phyloP scores from a whole-genome alignment of 2,888 invertebrate species.

The Microplitis manilae region DNA sequence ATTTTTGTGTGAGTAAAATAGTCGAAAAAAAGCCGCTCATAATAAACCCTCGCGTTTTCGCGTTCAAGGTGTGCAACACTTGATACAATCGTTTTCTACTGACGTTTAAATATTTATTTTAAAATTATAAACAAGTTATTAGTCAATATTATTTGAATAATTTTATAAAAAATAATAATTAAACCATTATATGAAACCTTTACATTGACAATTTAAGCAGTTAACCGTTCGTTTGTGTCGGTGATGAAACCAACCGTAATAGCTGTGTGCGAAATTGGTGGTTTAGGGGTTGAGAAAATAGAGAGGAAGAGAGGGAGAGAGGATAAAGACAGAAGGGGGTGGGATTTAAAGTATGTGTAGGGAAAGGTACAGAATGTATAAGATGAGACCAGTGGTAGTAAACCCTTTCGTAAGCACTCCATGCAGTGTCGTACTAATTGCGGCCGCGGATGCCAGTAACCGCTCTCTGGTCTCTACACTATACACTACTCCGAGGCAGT shows the following conservation, averaged over 20 bases:
- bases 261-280: constrained; percentile 49
- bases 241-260: constrained; percentile 62
- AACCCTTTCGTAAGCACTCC: constrained; percentile 64
- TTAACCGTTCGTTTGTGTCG: constrained; percentile 64
- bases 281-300: constrained; percentile 24
- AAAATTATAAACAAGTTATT: no score
- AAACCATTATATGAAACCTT: neutral
- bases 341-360: constrained; percentile 20
- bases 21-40: no score
- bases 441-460: constrained; percentile 69
- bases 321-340: neutral
- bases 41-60: no score
- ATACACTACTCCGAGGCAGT: constrained; percentile 42
- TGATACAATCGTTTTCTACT: no score
- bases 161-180: constrained; percentile 1
- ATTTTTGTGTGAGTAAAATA: no score
- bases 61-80: no score
- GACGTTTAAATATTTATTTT: no score
- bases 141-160: no score
- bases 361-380: constrained; percentile 21
- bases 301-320: constrained; percentile 20
- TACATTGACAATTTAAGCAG: constrained; percentile 43
- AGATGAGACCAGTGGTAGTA: constrained; percentile 32
- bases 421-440: constrained; percentile 70
- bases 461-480: constrained; percentile 52